A percentile compares a stretch with the other conserved stretches of the same genome.
Evolutionary conservation across 2,888 invertebrate species (phyloP).

Genomic region (Catotricha subobsoleta): DNA sequence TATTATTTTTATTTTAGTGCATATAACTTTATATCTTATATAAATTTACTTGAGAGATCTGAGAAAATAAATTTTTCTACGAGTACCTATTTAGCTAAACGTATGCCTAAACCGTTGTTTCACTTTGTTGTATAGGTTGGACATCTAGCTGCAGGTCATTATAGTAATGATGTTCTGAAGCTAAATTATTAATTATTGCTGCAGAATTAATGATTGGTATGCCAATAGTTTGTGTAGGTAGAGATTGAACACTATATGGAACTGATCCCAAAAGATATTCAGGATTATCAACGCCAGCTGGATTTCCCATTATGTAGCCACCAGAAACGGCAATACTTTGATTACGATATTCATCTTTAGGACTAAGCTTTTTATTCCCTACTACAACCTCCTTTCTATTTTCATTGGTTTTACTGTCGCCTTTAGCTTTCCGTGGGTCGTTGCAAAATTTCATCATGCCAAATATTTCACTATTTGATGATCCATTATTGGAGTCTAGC

Average conservation of each 20-base stretch:
- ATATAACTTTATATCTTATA: neutral
- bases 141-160: conserved; percentile 79
- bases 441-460: conserved; percentile 52
- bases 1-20: neutral
- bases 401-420: conserved; percentile 39
- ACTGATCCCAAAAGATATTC: conserved; percentile 63
- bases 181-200: conserved; percentile 56
- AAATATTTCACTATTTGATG: conserved; percentile 16
- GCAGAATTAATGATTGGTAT: conserved; percentile 36
- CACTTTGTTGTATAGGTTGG: conserved; percentile 68
- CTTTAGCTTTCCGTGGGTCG: conserved; percentile 54
- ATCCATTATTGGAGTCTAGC: no score
- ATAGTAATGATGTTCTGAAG: conserved; percentile 86
- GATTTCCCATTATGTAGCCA: conserved; percentile 66
- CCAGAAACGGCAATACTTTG: conserved; percentile 40
- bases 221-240: conserved; percentile 42
- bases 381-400: conserved; percentile 60
- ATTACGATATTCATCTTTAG: conserved; percentile 71
- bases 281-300: conserved; percentile 67
- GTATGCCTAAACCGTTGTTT: conserved; percentile 72
- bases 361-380: conserved; percentile 64
- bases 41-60: neutral
- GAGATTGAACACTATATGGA: conserved; percentile 17
- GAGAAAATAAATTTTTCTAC: neutral
- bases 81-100: no score